Evolutionary conservation across 1,140 invertebrate genomes (phyloP).

Genomic region (Melipona quadrifasciata): DNA sequence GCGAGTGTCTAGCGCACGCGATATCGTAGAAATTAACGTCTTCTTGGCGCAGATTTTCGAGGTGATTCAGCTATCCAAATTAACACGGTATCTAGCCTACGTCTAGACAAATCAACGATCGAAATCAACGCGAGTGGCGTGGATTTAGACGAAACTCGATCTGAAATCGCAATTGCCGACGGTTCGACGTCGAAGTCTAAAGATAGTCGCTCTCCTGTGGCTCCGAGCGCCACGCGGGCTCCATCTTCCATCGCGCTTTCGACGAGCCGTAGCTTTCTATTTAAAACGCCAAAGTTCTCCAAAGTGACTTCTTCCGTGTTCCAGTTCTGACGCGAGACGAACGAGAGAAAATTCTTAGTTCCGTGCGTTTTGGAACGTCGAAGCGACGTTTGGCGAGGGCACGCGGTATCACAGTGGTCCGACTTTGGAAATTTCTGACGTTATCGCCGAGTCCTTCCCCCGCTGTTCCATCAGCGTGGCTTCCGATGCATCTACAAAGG

Average conservation of each 20-base stretch:
- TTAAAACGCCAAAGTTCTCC: neutral
- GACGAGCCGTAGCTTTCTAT: neutral
- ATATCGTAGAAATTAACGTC: constrained; percentile 8
- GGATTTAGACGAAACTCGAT: constrained; percentile 20
- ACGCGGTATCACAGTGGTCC: constrained; percentile 21
- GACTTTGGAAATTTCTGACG: constrained; percentile 47
- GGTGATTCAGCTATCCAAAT: too few relatives aligned
- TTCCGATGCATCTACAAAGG: constrained; percentile 38
- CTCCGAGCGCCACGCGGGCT: constrained; percentile 2
- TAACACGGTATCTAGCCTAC: neutral
- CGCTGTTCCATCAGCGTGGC: constrained; percentile 39
- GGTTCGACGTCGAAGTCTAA: constrained; percentile 8
- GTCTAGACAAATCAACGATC: constrained; percentile 7
- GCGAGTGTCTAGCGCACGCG: neutral
- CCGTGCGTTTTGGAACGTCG: too few relatives aligned
- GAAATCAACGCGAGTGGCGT: neutral
- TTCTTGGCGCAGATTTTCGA: neutral
- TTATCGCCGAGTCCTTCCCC: constrained; percentile 35
- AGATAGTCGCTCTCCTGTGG: constrained; percentile 41
- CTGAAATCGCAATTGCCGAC: constrained; percentile 26
- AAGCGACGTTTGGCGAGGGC: neutral
- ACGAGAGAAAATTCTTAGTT: too few relatives aligned
- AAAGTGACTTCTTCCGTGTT: too few relatives aligned
- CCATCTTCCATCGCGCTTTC: neutral
- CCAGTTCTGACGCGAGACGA: too few relatives aligned